A percentile compares a stretch with the other conserved stretches of the same genome.
Conservation (phyloP, 1,140 invertebrate genomes). For the Drosophila bocki region DNA sequence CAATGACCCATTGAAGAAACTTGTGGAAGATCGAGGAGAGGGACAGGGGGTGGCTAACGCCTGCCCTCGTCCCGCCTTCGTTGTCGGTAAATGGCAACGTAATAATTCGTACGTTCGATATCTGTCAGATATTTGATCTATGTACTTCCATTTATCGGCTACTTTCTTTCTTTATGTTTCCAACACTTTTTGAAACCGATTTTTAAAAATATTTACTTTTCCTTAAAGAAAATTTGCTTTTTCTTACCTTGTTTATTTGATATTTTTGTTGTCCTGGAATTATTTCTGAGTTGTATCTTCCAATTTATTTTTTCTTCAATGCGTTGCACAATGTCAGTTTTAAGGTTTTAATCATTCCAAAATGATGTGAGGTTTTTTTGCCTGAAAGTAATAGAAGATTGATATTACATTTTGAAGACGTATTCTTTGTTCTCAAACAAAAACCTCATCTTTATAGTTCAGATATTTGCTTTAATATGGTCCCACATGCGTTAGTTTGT, state of each 20-base stretch:
- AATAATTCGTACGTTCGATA: conserved; percentile 35
- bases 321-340: not conserved
- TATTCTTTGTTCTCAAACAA: not conserved
- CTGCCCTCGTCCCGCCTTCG: not conserved
- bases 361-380: not conserved
- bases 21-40: conserved; percentile 24
- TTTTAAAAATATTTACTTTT: not conserved
- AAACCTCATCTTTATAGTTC: not conserved
- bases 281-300: not conserved
- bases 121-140: conserved; percentile 24
- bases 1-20: conserved; percentile 78
- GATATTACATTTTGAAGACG: not conserved
- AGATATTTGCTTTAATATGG: not conserved
- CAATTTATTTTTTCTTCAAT: conserved; percentile 2
- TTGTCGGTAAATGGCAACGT: conserved; percentile 44
- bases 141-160: conserved; percentile 45
- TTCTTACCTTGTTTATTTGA: too few species aligned
- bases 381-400: not conserved
- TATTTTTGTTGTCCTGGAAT: not conserved
- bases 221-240: not conserved
- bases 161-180: conserved; percentile 18
- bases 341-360: not conserved
- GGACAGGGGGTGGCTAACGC: not conserved
- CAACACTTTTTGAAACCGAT: not conserved
- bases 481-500: not conserved